Conservation (phyloP, 2,113 vertebrate species). For the Larimichthys crocea region DNA sequence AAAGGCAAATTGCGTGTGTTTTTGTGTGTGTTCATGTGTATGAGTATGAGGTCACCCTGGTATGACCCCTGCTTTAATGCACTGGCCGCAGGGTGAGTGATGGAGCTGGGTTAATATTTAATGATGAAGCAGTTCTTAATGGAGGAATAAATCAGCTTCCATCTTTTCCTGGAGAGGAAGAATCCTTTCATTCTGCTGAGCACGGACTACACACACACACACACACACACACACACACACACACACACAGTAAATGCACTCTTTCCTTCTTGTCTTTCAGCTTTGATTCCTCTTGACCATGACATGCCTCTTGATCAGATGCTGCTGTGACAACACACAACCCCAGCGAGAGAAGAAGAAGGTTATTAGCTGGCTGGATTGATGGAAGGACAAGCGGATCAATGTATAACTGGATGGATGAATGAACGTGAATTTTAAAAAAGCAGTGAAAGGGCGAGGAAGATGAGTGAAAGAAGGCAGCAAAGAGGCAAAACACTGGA, state of each 20-base stretch:
- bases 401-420: conserved; percentile 16
- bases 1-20: background rate
- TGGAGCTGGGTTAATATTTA: conserved; percentile 68
- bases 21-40: conserved; percentile 6
- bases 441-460: conserved; percentile 5
- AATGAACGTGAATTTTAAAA: conserved; percentile 17
- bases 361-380: conserved; percentile 13
- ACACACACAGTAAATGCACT: conserved; percentile 11
- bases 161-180: conserved; percentile 40
- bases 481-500: conserved; percentile 34
- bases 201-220: background rate
- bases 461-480: conserved; percentile 20
- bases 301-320: conserved; percentile 65
- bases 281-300: conserved; percentile 83
- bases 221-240: conserved; percentile 26
- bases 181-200: conserved; percentile 52
- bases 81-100: conserved; percentile 45
- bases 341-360: conserved; percentile 5
- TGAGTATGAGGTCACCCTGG: conserved; percentile 31
- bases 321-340: conserved; percentile 49
- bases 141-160: conserved; percentile 60
- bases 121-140: conserved; percentile 59
- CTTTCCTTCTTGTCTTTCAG: conserved; percentile 68
- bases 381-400: background rate
- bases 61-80: conserved; percentile 56